Evolutionary conservation across 2,113 vertebrate species (phyloP), one percentile per base, ranked within the genome.

Genomic region (Zosterops hypoxanthus): DNA sequence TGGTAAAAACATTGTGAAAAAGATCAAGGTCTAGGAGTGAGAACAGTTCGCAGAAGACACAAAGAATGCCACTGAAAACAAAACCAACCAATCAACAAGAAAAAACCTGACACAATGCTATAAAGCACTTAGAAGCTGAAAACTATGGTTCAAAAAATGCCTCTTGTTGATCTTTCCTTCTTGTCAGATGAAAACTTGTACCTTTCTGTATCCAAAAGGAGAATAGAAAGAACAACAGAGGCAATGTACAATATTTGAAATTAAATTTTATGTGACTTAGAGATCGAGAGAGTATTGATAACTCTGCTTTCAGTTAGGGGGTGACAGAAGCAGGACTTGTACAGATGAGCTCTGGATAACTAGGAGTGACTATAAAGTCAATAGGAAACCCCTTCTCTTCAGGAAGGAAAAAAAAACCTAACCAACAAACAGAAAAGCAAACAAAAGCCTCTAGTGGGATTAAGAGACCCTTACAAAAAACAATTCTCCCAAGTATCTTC

Each of bases 391-490:
- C 21, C 5, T 21, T 68, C n/a, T 77, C 39, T 63, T 55, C 36
- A 81, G 71, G 34, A 77, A 57, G 39, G 39, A 57, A 56, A 69
- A 60, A 50, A 17, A 2, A 1, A 46, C 61, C 46, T 12, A 56
- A 33, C 21, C 11, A 63, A 33, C 39, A 81, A 53, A 25, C 8
- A 75, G 49, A 84, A 82, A 49, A 22, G 24, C 21, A 79, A 92
- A 82, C 46, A 56, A 88, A 95, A 92, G 49, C 14, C 31, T 57
- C 61, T 73, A 36, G 41, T 19, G 28, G 44, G 78, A 95, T 64
- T 64, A 85, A 56, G 78, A 91, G 61, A 95, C 61, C 81, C 81
- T 87, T 79, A 78, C 24, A 66, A 66, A 39, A 84, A 89, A 64
- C 9, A 94, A 66, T 47, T n/a, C 26, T 22, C 56, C 24, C 52